Evolutionary conservation across 2,888 invertebrate genomes (phyloP).

Genomic region (Leucophora obtusa): DNA sequence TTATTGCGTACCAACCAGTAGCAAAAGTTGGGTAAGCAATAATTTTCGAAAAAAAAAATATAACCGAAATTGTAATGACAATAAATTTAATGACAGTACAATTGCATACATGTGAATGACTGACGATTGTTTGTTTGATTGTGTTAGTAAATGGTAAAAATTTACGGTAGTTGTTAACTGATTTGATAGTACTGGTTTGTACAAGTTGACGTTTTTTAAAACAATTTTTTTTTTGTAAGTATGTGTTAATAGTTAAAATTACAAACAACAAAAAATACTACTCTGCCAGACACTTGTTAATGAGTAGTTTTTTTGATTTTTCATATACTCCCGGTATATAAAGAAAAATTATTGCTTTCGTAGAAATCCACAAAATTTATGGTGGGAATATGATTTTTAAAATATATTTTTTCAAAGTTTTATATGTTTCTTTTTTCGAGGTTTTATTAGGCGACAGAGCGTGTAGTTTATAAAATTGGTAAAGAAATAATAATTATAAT

Average conservation of each 20-base stretch:
- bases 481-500: slow-evolving; percentile 9
- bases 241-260: slow-evolving; percentile 31
- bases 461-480: slow-evolving; percentile 55
- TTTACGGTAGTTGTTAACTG: slow-evolving; percentile 22
- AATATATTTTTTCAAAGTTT: slow-evolving; percentile 31
- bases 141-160: background rate
- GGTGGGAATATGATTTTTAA: slow-evolving; percentile 63
- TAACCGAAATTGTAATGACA: slow-evolving; percentile 60
- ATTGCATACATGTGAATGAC: slow-evolving; percentile 51
- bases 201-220: slow-evolving; percentile 2
- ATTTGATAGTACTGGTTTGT: slow-evolving; percentile 19
- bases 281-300: slow-evolving; percentile 32
- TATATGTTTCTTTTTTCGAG: slow-evolving; percentile 12
- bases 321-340: slow-evolving; percentile 52
- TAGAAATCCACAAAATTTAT: slow-evolving; percentile 60
- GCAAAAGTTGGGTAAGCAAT: slow-evolving; percentile 23
- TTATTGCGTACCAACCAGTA: slow-evolving; percentile 6
- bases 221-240: slow-evolving; percentile 19
- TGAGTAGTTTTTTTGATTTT: slow-evolving; percentile 62
- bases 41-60: slow-evolving; percentile 9
- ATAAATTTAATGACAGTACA: slow-evolving; percentile 63
- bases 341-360: slow-evolving; percentile 61
- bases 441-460: slow-evolving; percentile 60
- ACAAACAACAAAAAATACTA: slow-evolving; percentile 6
- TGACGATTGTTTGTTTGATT: background rate